phyloP scores from a whole-genome alignment of 2,113 vertebrate species.

The Alethe castanea region DNA sequence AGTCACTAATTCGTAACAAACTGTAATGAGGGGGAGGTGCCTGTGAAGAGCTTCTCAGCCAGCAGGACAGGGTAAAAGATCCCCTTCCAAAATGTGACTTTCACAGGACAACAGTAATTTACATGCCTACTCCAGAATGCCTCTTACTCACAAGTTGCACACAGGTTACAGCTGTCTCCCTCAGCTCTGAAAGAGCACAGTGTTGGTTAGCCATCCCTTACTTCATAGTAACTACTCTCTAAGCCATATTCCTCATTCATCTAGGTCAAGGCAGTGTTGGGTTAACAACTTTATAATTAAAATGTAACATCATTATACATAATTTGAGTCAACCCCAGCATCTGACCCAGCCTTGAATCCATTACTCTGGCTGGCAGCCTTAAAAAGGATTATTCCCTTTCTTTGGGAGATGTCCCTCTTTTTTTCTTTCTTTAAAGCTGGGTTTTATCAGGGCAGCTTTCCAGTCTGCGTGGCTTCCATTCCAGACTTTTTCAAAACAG shows the following conservation, averaged over 20 bases:
- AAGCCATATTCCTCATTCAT: neutral
- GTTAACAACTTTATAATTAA: neutral
- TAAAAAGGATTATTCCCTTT: neutral
- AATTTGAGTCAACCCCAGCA: neutral
- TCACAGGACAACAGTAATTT: neutral
- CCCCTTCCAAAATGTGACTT: neutral
- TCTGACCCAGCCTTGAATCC: neutral
- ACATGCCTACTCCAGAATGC: neutral
- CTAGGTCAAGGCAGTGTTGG: neutral
- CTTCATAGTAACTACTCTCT: neutral
- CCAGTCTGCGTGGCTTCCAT: constrained; percentile 28
- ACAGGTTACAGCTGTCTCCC: neutral
- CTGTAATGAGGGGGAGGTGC: neutral
- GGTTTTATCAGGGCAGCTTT: constrained; percentile 23
- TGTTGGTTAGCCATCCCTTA: neutral
- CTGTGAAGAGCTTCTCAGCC: neutral
- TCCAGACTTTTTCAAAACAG: constrained; percentile 44
- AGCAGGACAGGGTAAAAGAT: neutral
- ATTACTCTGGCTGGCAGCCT: neutral
- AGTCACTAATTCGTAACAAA: neutral
- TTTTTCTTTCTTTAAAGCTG: neutral
- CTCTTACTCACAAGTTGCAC: fast-evolving
- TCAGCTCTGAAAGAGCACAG: neutral
- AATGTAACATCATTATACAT: neutral
- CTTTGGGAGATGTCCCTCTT: neutral